Evolutionary conservation across 2,888 invertebrate genomes (phyloP).

Genomic region (Cosmia pyralina): DNA sequence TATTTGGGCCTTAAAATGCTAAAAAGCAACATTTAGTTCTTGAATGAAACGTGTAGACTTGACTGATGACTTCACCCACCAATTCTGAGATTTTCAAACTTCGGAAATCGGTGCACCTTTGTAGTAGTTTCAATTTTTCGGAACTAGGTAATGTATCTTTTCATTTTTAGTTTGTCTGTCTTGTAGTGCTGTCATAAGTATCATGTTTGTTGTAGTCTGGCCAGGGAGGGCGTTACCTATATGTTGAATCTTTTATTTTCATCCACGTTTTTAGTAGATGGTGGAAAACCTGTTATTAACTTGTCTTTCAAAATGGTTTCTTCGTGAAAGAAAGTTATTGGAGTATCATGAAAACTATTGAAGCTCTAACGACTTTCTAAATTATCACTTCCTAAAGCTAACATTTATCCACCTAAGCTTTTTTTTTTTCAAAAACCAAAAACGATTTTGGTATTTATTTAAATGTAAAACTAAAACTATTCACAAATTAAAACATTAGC

Average conservation of each 20-base stretch:
- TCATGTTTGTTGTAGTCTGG: background rate
- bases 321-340: background rate
- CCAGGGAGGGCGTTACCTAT: background rate
- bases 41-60: conserved; percentile 27
- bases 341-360: background rate
- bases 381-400: background rate
- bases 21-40: conserved; percentile 25
- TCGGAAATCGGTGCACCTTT: background rate
- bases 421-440: too few species aligned
- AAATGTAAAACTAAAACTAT: too few species aligned
- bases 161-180: background rate
- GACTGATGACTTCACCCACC: conserved; percentile 11
- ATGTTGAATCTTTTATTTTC: background rate
- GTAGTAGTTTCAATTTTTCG: background rate
- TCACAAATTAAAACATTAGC: too few species aligned
- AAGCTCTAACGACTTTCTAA: background rate
- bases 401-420: background rate
- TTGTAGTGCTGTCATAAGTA: background rate
- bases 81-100: conserved; percentile 12
- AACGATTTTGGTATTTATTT: too few species aligned
- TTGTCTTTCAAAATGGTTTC: background rate
- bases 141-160: background rate
- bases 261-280: background rate
- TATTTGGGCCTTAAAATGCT: conserved; percentile 32
- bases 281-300: too few species aligned